Evolutionary conservation across 2,113 vertebrate genomes (phyloP).

Genomic region (Phasianus colchicus): DNA sequence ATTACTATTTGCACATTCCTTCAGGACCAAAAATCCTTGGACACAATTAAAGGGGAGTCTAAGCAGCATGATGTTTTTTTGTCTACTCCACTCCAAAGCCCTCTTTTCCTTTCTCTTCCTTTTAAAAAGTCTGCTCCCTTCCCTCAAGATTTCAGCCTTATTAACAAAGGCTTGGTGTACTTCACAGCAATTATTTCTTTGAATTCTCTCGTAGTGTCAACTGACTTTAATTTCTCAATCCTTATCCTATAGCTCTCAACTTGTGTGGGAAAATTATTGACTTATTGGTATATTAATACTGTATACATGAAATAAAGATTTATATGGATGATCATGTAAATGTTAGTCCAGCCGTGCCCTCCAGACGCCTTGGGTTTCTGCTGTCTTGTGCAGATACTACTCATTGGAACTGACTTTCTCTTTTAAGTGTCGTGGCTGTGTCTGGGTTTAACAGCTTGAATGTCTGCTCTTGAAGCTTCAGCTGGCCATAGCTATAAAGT

Average conservation of each 20-base stretch:
- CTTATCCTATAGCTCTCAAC: background rate
- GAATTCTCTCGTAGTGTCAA: background rate
- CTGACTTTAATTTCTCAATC: background rate
- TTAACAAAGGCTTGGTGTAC: background rate
- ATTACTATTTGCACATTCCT: background rate
- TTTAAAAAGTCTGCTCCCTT: background rate
- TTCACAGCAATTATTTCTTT: background rate
- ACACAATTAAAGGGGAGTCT: background rate
- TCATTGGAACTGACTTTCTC: background rate
- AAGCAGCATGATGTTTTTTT: background rate
- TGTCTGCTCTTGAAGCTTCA: background rate
- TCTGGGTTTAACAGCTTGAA: background rate
- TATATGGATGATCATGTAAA: background rate
- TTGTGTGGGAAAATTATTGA: background rate
- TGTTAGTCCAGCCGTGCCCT: background rate
- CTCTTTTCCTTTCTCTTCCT: background rate
- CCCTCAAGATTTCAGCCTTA: background rate
- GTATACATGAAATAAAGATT: background rate
- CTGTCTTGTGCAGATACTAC: background rate
- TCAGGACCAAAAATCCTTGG: constrained; percentile 6
- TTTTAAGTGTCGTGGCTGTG: background rate
- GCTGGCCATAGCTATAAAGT: background rate
- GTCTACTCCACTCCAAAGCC: background rate
- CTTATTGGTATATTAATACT: background rate
- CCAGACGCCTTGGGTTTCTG: background rate